These are phyloP conservation scores for Candidula unifasciata DNA, from an alignment of 2,888 invertebrate genomes.

Conservation along the genomic window DNA sequence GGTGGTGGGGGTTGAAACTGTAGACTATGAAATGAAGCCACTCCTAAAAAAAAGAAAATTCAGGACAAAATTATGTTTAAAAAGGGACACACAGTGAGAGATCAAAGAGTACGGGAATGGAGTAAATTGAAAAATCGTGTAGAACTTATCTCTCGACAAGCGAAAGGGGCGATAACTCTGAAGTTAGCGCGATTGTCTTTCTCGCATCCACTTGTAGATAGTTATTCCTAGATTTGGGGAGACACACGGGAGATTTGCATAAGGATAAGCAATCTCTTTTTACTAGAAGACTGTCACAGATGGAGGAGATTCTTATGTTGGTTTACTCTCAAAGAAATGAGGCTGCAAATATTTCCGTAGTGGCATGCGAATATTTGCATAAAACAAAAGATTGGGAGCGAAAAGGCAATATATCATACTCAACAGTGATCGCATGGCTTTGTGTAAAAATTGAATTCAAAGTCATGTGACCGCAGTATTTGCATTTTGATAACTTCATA, in stretches of 20 bases:
- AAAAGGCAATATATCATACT: background rate
- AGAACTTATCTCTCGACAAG: background rate
- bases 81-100: background rate
- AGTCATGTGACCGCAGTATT: too few relatives aligned
- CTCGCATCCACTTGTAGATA: background rate
- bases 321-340: background rate
- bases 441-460: too few relatives aligned
- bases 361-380: background rate
- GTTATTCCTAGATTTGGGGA: background rate
- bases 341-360: background rate
- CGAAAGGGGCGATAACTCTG: background rate
- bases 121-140: slow-evolving; percentile 14
- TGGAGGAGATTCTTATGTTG: background rate
- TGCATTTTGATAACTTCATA: too few relatives aligned
- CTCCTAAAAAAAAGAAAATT: too few relatives aligned
- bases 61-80: background rate
- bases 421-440: too few relatives aligned
- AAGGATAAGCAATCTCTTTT: background rate
- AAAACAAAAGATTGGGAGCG: background rate
- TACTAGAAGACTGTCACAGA: background rate
- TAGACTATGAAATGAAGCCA: too few relatives aligned
- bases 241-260: background rate
- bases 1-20: too few relatives aligned
- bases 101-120: background rate
- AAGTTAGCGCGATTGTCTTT: background rate